Evolutionary conservation across 37 sponge, comb jelly and placozoan species (phyloP), one percentile per base, ranked within the genome.

Genomic region (Lycopodina hypogea): DNA sequence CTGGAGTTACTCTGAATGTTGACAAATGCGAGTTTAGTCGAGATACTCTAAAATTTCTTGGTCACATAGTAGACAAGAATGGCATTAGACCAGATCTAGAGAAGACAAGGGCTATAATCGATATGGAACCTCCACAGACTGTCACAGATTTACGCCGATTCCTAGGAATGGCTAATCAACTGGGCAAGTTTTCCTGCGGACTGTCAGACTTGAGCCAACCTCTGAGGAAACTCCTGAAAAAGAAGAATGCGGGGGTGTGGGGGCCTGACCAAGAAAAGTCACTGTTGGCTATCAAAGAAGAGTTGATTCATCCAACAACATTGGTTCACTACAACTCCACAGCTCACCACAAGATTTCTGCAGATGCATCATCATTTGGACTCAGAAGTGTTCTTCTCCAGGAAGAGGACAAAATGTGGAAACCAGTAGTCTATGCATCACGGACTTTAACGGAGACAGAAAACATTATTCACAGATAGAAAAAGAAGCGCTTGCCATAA

Each of bases 91-190:
- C 86, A 69, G 82, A 87, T 48, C 82, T 82, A 60, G 62, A 87
- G 38, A 87, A 87, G 41, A 69, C 69, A 22, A 29, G 36, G 34
- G 78, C 85, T 45, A 84, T 84, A 21, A 14, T 11, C 6, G 48
- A 77, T 29, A 78, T 84, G 74, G 8, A 73, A 9, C 35, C 74
- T 15, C 74, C 74, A 6, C 14, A 11, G 2, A 55, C 2, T 32
- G 56, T 73, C 2, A 4, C 74, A 30, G 74, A 73, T 63, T 9
- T 88, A n/a, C 40, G 83, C 28, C 42, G 83, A 18, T 78, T 88
- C 68, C 35, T 79, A 50, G 89, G 89, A 19, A 88, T 88, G 89
- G 79, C 77, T 3, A 88, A 82, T 42, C 78, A 83, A 70, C 53
- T 83, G 39, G 84, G 83, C 8, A 88, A 82, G 60, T 78, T 82